phyloP scores from a whole-genome alignment of 2,888 invertebrate genomes.

The Acanthosoma haemorrhoidale region DNA sequence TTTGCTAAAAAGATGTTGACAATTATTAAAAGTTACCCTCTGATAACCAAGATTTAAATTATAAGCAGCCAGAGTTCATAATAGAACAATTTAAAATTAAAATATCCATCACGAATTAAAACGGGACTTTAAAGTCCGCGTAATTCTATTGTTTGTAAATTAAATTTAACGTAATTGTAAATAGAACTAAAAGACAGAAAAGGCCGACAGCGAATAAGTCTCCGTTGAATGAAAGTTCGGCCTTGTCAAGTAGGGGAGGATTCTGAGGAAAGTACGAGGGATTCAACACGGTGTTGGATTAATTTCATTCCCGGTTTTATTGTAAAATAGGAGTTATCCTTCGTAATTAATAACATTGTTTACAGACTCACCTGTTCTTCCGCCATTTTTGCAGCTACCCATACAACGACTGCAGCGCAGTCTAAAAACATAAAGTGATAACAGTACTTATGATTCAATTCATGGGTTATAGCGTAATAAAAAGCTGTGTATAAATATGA shows the following conservation, averaged over 20 bases:
- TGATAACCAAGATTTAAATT: too few relatives aligned
- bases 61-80: too few relatives aligned
- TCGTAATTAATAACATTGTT: slow-evolving; percentile 44
- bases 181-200: slow-evolving; percentile 1
- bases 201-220: slow-evolving; percentile 5
- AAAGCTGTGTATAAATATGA: too few relatives aligned
- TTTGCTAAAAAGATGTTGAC: too few relatives aligned
- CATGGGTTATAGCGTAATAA: too few relatives aligned
- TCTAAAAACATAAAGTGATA: slow-evolving; percentile 42
- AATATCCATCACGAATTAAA: too few relatives aligned
- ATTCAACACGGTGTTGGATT: not conserved
- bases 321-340: slow-evolving; percentile 11
- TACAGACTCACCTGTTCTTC: slow-evolving; percentile 66
- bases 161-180: too few relatives aligned
- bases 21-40: too few relatives aligned
- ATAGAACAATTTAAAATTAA: too few relatives aligned
- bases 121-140: too few relatives aligned
- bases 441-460: not conserved
- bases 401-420: slow-evolving; percentile 44
- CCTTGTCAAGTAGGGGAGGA: not conserved
- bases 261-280: not conserved
- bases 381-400: slow-evolving; percentile 61
- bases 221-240: not conserved
- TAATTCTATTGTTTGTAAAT: too few relatives aligned
- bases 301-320: slow-evolving; percentile 34